Base-by-base conservation (phyloP, 2,113 vertebrate genomes). In the Gavialis gangeticus region DNA sequence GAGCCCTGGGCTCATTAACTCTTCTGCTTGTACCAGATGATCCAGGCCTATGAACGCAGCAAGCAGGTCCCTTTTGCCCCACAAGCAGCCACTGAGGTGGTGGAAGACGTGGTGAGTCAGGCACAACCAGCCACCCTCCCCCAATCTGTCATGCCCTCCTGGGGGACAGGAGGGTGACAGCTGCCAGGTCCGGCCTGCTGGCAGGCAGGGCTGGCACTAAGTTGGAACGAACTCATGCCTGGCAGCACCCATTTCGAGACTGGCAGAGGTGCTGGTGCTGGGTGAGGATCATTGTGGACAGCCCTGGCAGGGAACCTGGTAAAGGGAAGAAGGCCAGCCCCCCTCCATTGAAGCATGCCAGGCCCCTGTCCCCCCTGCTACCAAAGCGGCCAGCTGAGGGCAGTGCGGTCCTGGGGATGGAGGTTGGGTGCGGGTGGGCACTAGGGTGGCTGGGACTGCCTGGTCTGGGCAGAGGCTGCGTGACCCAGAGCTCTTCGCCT, bases 51-150 rank as follows among this genome's bases (percentile, higher is more conserved):
- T 34, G 92, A 93, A n/a, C 27, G 60, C 37, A 69, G 28, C 10
- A 25, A 63, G 56, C 67, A 37, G 4, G 25, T 57, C 64, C 27
- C 66, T 16, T 64, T 57, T n/a, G 62, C n/a, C 19, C 58, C 10
- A 5, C 79, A 79, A 37, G 59, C 73, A 58, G 62, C 79, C 30
- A 58, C 90, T 58, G 84, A 91, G 80, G 69, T 93, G 37, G 56
- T 93, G 79, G 84, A 91, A 37, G 79, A 93, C 58, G 56, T 91
- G 88, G 92, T 91, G 62, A 62, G 82, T 64, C 37, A 13, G n/a
- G 58, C 30, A n/a, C 15, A n/a, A 14, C 16, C 3, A 17, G 28
- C 27, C 25, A 14, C 27, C n/a, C 63, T n/a, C 63, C 28, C 25
- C 62, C 6, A 27, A 27, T 14, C 62, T 63, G 25, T 63, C 27